These are phyloP conservation scores for Oncorhynchus mykiss DNA, from an alignment of 2,113 vertebrate species.

Conservation along the genomic window DNA sequence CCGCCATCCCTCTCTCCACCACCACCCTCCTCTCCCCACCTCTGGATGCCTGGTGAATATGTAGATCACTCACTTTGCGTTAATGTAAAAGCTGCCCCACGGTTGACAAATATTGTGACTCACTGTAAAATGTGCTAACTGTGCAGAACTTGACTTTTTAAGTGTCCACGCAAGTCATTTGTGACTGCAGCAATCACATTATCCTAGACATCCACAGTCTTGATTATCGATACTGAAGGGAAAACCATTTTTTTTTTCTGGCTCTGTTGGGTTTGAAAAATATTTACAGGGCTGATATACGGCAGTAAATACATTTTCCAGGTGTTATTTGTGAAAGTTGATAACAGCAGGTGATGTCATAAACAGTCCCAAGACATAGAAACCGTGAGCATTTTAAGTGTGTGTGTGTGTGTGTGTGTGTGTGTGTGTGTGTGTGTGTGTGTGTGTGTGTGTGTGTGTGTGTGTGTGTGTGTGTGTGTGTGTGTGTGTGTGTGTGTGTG, in stretches of 20 bases:
- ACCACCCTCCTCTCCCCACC: neutral
- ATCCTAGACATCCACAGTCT: slow-evolving; percentile 63
- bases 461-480: neutral
- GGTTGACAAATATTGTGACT: slow-evolving; percentile 76
- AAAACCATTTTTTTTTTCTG: slow-evolving; percentile 15
- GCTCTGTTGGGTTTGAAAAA: slow-evolving; percentile 17
- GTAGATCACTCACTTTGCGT: slow-evolving; percentile 77
- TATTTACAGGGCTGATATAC: no score
- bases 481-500: slow-evolving; percentile 2
- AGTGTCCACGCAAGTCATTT: slow-evolving; percentile 65
- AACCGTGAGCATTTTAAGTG: neutral
- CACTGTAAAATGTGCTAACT: slow-evolving; percentile 78
- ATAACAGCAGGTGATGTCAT: no score
- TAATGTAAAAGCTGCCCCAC: slow-evolving; percentile 71
- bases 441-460: slow-evolving; percentile 9
- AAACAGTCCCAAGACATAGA: no score
- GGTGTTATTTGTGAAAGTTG: no score
- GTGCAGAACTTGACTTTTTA: slow-evolving; percentile 74
- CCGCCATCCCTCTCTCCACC: neutral
- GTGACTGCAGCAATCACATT: slow-evolving; percentile 77
- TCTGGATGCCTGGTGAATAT: slow-evolving; percentile 64
- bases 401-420: slow-evolving; percentile 8
- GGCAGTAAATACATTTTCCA: no score
- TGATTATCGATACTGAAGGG: slow-evolving; percentile 58
- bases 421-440: neutral